A percentile compares a stretch with the other conserved stretches of the same genome.
phyloP scores from a whole-genome alignment of 1,140 invertebrate genomes.

The Semibalanus balanoides region DNA sequence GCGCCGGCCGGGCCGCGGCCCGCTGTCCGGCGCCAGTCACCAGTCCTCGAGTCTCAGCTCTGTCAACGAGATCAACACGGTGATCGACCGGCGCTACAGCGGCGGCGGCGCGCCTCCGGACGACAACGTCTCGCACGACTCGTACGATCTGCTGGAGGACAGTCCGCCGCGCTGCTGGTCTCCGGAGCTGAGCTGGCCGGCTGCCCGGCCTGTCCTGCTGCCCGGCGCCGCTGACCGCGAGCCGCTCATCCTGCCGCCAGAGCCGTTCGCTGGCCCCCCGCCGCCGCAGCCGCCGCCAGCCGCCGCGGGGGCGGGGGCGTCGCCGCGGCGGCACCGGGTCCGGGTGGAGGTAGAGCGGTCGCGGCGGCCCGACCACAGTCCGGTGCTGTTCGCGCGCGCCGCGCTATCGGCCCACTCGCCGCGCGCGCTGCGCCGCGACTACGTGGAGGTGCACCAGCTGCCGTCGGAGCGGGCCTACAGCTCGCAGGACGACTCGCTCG shows the following conservation, averaged over 20 bases:
- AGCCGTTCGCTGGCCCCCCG: constrained; percentile 5
- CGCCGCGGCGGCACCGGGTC: not conserved
- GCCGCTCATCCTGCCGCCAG: not conserved
- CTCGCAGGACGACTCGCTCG: not conserved
- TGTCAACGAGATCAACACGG: not conserved
- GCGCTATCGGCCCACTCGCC: not conserved
- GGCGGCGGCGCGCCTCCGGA: not conserved
- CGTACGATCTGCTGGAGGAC: constrained; percentile 62
- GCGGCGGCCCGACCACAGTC: not conserved
- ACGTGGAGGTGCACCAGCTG: constrained; percentile 4
- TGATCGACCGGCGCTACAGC: not conserved
- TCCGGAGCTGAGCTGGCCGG: not conserved
- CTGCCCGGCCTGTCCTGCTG: not conserved
- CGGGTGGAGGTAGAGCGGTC: not conserved
- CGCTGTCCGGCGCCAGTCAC: not conserved
- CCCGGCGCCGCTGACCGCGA: not conserved
- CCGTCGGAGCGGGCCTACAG: not conserved
- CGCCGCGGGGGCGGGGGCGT: not conserved
- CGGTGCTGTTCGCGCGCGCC: not conserved
- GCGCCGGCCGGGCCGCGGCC: not conserved
- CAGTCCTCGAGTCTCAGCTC: not conserved
- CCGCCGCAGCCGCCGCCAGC: constrained; percentile 1
- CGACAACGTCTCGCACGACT: constrained; percentile 74
- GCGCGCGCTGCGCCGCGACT: not conserved
- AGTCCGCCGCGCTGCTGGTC: constrained; percentile 17